These are phyloP conservation scores for Pandemis heparana DNA, from an alignment of 2,888 invertebrate species.

Conservation along the genomic window DNA sequence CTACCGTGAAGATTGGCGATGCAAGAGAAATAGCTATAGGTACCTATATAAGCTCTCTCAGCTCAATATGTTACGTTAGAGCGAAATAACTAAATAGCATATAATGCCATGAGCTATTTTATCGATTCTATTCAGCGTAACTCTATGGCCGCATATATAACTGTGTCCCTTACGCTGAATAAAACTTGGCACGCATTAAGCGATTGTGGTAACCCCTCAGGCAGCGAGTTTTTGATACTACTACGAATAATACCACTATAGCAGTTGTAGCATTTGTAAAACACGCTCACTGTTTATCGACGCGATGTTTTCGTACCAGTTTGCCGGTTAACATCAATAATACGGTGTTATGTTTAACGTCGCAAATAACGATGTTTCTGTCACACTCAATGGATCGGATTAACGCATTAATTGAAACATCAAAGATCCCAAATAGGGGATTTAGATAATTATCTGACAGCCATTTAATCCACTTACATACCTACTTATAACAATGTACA, in stretches of 20 bases:
- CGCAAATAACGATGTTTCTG: conserved; percentile 5
- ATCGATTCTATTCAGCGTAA: too few relatives aligned
- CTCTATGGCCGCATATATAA: too few relatives aligned
- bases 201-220: background rate
- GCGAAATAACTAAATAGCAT: too few relatives aligned
- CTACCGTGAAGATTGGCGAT: too few relatives aligned
- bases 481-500: background rate
- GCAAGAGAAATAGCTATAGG: too few relatives aligned
- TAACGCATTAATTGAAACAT: background rate
- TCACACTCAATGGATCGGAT: background rate
- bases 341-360: conserved; percentile 14
- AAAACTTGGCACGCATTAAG: too few relatives aligned
- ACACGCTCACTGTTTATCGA: background rate
- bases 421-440: background rate
- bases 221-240: background rate
- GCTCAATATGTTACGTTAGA: too few relatives aligned
- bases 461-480: background rate
- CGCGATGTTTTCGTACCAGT: background rate
- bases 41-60: too few relatives aligned
- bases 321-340: conserved; percentile 6
- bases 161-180: too few relatives aligned
- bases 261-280: background rate
- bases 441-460: background rate
- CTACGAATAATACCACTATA: background rate
- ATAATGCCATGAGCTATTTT: too few relatives aligned